These are phyloP conservation scores for Sycophila sp. DNA, from an alignment of 1,140 invertebrate species.

Conservation along the genomic window DNA sequence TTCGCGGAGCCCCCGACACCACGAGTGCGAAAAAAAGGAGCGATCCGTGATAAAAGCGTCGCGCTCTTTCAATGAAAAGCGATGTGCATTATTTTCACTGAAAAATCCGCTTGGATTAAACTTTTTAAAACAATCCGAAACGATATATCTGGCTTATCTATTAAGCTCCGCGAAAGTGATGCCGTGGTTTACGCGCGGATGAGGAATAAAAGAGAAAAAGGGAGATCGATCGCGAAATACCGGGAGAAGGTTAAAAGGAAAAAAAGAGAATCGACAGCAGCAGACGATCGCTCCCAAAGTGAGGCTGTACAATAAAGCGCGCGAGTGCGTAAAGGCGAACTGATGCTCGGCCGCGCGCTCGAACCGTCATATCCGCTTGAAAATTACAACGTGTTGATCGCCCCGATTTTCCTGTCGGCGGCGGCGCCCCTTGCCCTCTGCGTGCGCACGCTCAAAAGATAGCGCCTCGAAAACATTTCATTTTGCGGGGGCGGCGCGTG, in stretches of 20 bases:
- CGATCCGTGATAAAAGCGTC: too few species aligned
- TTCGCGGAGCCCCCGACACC: too few species aligned
- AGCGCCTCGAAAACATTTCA: not conserved
- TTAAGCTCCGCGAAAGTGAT: slow-evolving; percentile 24
- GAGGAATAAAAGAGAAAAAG: slow-evolving; percentile 9
- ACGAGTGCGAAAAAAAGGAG: too few species aligned
- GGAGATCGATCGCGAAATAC: too few species aligned
- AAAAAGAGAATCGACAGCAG: not conserved
- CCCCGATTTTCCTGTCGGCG: not conserved
- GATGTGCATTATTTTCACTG: not conserved
- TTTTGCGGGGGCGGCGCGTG: not conserved
- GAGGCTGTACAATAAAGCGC: not conserved
- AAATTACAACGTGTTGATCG: slow-evolving; percentile 32
- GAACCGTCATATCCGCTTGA: slow-evolving; percentile 24
- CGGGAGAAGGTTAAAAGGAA: not conserved
- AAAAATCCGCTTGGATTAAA: not conserved
- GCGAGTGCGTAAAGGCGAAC: slow-evolving; percentile 16
- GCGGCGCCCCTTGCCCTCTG: not conserved
- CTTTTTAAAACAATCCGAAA: slow-evolving; percentile 30
- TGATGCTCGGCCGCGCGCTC: not conserved
- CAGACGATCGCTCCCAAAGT: not conserved
- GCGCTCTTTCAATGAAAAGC: too few species aligned
- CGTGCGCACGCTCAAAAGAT: not conserved
- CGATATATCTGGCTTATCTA: slow-evolving; percentile 34
- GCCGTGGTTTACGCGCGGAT: not conserved